phyloP scores from a whole-genome alignment of 2,888 invertebrate genomes.

The Dastarcus helophoroides region DNA sequence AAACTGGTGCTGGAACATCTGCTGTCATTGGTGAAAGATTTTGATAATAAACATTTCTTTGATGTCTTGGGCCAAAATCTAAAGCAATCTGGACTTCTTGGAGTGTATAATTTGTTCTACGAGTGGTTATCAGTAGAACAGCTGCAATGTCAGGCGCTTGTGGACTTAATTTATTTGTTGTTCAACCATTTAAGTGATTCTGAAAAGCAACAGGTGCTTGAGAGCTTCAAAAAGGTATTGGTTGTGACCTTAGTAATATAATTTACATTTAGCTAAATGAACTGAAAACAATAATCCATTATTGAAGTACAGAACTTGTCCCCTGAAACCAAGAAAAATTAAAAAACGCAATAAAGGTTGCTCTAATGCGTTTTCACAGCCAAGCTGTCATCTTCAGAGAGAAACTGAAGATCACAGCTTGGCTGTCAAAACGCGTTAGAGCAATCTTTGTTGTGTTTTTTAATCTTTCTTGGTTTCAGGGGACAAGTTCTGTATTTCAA shows the following conservation, averaged over 20 bases:
- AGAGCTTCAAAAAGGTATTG: slow-evolving; percentile 32
- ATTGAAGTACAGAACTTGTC: too few species aligned
- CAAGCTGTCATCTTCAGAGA: too few species aligned
- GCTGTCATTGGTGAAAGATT: slow-evolving; percentile 44
- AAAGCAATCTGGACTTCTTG: slow-evolving; percentile 11
- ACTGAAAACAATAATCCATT: too few species aligned
- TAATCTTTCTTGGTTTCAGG: too few species aligned
- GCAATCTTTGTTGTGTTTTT: too few species aligned
- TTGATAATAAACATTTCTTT: slow-evolving; percentile 44
- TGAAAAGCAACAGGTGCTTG: slow-evolving; percentile 45
- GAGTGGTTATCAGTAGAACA: slow-evolving; percentile 42
- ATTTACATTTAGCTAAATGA: too few species aligned
- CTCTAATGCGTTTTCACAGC: too few species aligned
- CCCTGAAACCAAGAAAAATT: too few species aligned
- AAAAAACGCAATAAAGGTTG: too few species aligned
- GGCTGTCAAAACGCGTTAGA: too few species aligned
- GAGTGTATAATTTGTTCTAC: slow-evolving; percentile 12
- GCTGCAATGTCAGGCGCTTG: slow-evolving; percentile 42
- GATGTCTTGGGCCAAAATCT: slow-evolving; percentile 31
- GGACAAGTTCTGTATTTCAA: too few species aligned
- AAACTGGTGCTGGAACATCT: slow-evolving; percentile 42
- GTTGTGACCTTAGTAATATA: slow-evolving; percentile 22
- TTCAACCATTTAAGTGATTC: slow-evolving; percentile 42
- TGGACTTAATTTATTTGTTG: slow-evolving; percentile 53
- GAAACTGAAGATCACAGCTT: too few species aligned